phyloP scores from a whole-genome alignment of 2,113 vertebrate genomes.

The Brachypodius melanocephalos region DNA sequence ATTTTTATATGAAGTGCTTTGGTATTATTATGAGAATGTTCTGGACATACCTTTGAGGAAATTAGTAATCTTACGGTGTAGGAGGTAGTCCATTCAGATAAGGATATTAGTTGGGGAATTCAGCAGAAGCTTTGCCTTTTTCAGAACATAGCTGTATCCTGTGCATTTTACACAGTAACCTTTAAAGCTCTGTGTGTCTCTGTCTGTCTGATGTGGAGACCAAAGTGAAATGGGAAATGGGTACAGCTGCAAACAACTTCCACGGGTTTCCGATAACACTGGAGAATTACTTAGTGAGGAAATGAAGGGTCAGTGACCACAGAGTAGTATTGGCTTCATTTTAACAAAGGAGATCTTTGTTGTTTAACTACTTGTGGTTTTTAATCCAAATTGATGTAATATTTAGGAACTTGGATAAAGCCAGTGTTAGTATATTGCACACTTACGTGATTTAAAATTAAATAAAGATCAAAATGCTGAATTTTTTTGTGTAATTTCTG shows the following conservation, averaged over 20 bases:
- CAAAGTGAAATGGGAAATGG: conserved; percentile 80
- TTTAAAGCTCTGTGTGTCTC: conserved; percentile 36
- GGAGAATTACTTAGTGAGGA: conserved; percentile 58
- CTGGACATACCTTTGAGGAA: not conserved
- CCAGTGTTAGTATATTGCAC: not conserved
- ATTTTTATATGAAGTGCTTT: not conserved
- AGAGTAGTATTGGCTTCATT: conserved; percentile 36
- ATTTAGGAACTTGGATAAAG: not conserved
- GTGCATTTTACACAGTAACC: conserved; percentile 24
- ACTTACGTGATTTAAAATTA: not conserved
- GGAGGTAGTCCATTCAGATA: not conserved
- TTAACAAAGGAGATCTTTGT: conserved; percentile 31
- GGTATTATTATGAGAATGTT: not conserved
- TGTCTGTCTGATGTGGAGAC: conserved; percentile 29
- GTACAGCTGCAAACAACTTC: conserved; percentile 84
- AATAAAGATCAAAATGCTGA: not conserved
- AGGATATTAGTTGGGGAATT: not conserved
- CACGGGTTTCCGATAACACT: conserved; percentile 75
- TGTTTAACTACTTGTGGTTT: conserved; percentile 29
- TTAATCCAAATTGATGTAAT: not conserved
- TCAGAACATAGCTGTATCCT: not conserved
- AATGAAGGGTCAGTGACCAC: conserved; percentile 21
- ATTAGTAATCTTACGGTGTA: not conserved
- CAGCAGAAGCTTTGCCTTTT: not conserved
- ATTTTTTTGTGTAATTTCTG: not conserved